phyloP scores from a whole-genome alignment of 2,113 vertebrate species.

The Poeciliopsis turrubarensis region DNA sequence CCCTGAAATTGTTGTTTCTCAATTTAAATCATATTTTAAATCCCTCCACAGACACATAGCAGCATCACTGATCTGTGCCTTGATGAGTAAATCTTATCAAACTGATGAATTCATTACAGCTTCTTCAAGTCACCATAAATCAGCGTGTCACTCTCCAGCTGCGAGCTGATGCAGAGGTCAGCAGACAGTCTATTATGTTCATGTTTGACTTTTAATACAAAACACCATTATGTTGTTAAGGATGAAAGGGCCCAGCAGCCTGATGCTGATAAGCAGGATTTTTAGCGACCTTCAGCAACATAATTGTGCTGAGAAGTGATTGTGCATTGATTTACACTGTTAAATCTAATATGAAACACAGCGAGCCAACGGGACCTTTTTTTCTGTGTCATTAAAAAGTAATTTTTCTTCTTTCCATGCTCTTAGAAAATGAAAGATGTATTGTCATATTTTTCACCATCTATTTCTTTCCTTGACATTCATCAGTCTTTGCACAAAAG shows the following conservation, averaged over 20 bases:
- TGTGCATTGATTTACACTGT: constrained; percentile 42
- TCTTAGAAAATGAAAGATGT: background rate
- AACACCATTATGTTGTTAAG: constrained; percentile 37
- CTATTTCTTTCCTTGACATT: background rate
- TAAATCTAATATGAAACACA: constrained; percentile 24
- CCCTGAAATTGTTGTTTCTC: constrained; percentile 23
- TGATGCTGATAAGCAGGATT: constrained; percentile 47
- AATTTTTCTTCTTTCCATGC: constrained; percentile 1
- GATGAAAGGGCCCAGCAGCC: constrained; percentile 26
- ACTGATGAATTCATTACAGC: constrained; percentile 62
- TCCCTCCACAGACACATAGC: constrained; percentile 18
- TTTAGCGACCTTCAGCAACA: constrained; percentile 43
- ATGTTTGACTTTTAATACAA: constrained; percentile 56
- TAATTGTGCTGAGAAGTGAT: constrained; percentile 45
- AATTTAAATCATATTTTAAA: constrained; percentile 41
- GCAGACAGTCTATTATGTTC: constrained; percentile 49
- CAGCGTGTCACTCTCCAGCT: constrained; percentile 60
- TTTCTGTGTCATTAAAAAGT: constrained; percentile 9
- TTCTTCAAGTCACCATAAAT: constrained; percentile 66
- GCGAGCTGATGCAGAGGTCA: constrained; percentile 61
- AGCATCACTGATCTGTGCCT: constrained; percentile 57
- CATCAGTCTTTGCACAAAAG: background rate
- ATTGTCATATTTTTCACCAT: background rate
- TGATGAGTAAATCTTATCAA: constrained; percentile 58
- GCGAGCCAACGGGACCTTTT: background rate